Evolutionary conservation across 2,113 vertebrate genomes (phyloP), one percentile per base, ranked within the genome.

Genomic region (Electrona antarctica): DNA sequence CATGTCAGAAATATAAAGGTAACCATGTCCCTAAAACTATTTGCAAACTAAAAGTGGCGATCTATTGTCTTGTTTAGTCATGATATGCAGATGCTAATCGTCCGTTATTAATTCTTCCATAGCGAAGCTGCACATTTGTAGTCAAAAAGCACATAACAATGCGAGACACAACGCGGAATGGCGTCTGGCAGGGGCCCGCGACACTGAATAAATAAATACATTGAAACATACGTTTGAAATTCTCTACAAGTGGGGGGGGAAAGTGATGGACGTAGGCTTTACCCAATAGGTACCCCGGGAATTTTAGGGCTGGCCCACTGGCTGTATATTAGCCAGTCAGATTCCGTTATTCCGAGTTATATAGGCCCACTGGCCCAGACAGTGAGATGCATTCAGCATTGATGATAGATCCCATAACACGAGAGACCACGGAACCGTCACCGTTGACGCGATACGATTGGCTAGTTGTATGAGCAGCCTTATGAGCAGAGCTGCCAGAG

Each of bases 181-280:
- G 93, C 93, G 92, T 83, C 90, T 69, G 58, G 8, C 46, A 79
- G 88, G 89, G 90, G 91, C 92, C 93, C 90, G 68, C 78, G 80
- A 90, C 77, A 9, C 10, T 91, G 93, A 83, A 86, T 93, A 76
- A 62, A 13, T 0, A 9, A 59, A 45, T 8, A 29, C 4, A 52
- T 12, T 1, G 7, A 11, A 1, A 0, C 7, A 7, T 7, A n/a
- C 21, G 1, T 21, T 21, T 21, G 21, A 21, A 21, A 21, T 21
- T 21, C 21, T 21, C 21, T 21, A 21, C 21, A 21, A 21, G 21
- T n/a, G n/a, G n/a, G n/a, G n/a, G n/a, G 57, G 4, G 6, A 60
- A 41, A 41, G 33, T 28, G 48, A 54, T 63, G 4, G 57, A 67
- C 48, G 11, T 1, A 1, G 0, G 2, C 2, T 1, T 50, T 13